Evolutionary conservation across 2,113 vertebrate genomes (phyloP).

Genomic region (Sylvia atricapilla): DNA sequence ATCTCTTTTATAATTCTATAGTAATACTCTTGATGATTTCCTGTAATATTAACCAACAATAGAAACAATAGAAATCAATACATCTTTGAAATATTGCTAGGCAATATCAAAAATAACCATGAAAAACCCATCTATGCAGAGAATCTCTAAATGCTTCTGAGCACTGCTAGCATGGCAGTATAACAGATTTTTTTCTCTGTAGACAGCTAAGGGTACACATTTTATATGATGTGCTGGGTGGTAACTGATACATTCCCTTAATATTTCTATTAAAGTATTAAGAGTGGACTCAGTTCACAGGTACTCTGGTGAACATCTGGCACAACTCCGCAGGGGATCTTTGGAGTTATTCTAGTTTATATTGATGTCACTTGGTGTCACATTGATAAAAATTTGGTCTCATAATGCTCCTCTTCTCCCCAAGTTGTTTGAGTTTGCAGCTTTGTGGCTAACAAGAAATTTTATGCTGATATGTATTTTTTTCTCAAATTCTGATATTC

Average conservation of each 20-base stretch:
- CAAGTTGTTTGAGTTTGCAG: conserved; percentile 32
- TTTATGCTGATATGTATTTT: conserved; percentile 23
- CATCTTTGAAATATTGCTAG: conserved; percentile 25
- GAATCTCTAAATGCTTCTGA: conserved; percentile 33
- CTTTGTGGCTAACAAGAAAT: conserved; percentile 29
- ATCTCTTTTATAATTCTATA: conserved; percentile 43
- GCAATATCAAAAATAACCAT: conserved; percentile 51
- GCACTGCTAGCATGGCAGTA: neutral
- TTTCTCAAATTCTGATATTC: neutral
- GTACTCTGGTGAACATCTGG: neutral
- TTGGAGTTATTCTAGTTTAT: neutral
- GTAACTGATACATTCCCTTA: conserved; percentile 13
- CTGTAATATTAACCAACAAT: conserved; percentile 66
- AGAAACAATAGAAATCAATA: conserved; percentile 69
- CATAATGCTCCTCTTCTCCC: neutral
- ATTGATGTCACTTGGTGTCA: neutral
- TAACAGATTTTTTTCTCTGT: neutral
- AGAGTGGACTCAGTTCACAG: neutral
- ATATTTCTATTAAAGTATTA: conserved; percentile 33
- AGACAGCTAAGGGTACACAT: conserved; percentile 26
- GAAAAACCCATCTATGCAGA: neutral
- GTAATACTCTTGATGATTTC: conserved; percentile 45
- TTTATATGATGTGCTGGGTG: conserved; percentile 28
- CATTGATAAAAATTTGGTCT: neutral
- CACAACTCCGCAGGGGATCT: neutral